These are phyloP conservation scores for Phoxinus phoxinus DNA, from an alignment of 2,113 vertebrate species.

Conservation along the genomic window DNA sequence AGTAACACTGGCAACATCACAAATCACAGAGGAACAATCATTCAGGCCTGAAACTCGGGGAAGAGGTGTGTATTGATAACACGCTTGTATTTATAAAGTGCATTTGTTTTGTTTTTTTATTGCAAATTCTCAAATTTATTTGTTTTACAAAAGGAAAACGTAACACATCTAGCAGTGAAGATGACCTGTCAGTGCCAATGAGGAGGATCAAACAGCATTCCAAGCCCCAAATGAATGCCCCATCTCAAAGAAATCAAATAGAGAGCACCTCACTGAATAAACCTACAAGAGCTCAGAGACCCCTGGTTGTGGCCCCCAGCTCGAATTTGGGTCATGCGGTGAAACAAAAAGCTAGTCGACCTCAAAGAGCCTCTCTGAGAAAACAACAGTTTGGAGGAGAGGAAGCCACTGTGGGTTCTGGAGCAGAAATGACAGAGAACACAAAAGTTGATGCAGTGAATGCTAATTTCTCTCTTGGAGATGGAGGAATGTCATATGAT, in stretches of 20 bases:
- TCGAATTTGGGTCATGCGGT: neutral
- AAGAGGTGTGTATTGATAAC: conserved; percentile 14
- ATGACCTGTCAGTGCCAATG: conserved; percentile 30
- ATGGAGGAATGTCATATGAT: neutral
- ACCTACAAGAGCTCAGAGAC: conserved; percentile 18
- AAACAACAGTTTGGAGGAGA: conserved; percentile 28
- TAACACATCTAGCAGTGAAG: conserved; percentile 42
- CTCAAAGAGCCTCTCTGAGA: conserved; percentile 37
- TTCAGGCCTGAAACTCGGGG: neutral
- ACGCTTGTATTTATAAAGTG: neutral
- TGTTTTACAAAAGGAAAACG: conserved; percentile 28
- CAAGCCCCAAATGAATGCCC: conserved; percentile 3
- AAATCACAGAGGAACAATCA: conserved; percentile 3
- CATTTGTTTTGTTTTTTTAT: neutral
- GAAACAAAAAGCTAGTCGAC: neutral
- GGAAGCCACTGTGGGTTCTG: neutral
- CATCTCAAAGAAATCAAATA: neutral
- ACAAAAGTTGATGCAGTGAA: neutral
- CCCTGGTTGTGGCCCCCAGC: neutral
- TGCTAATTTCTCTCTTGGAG: neutral
- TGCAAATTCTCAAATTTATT: neutral
- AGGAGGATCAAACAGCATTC: conserved; percentile 27
- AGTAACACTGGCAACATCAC: neutral
- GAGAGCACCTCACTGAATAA: neutral
- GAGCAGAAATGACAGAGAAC: neutral